Evolutionary conservation across 1,140 invertebrate species (phyloP).

Genomic region (Drosophila nigromelanica): DNA sequence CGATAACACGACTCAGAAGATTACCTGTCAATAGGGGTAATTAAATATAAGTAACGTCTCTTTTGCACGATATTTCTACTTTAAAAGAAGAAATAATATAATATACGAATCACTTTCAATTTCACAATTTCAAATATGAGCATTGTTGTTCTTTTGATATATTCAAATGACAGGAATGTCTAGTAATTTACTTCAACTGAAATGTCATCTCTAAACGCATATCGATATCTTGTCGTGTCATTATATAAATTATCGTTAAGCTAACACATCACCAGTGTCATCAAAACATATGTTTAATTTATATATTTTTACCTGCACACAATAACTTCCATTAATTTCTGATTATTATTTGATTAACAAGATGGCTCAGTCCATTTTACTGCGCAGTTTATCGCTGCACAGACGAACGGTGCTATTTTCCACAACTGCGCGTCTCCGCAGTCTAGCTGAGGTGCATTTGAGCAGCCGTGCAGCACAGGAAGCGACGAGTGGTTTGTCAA

Average conservation of each 20-base stretch:
- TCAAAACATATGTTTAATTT: slow-evolving; percentile 52
- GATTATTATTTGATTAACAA: slow-evolving; percentile 13
- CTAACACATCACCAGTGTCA: slow-evolving; percentile 16
- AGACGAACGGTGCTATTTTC: slow-evolving; percentile 40
- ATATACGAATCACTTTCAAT: too few relatives aligned
- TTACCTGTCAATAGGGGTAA: background rate
- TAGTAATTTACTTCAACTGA: too few relatives aligned
- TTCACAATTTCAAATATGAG: too few relatives aligned
- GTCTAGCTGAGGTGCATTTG: slow-evolving; percentile 48
- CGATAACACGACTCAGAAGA: slow-evolving; percentile 2
- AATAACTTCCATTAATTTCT: slow-evolving; percentile 17
- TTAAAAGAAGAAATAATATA: too few relatives aligned
- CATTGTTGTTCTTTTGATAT: too few relatives aligned
- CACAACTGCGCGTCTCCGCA: slow-evolving; percentile 33
- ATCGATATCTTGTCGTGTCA: background rate
- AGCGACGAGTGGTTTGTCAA: slow-evolving; percentile 44
- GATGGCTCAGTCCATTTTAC: slow-evolving; percentile 60
- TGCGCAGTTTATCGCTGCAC: slow-evolving; percentile 58
- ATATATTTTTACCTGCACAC: slow-evolving; percentile 35
- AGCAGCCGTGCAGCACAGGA: slow-evolving; percentile 31
- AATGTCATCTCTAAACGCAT: background rate
- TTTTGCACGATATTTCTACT: background rate
- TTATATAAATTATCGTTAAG: slow-evolving; percentile 28
- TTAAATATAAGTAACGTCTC: background rate
- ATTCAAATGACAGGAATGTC: too few relatives aligned